A percentile compares a stretch with the other conserved stretches of the same genome.
Conservation (phyloP, 2,113 vertebrate genomes). For the Spilogale gracilis region DNA sequence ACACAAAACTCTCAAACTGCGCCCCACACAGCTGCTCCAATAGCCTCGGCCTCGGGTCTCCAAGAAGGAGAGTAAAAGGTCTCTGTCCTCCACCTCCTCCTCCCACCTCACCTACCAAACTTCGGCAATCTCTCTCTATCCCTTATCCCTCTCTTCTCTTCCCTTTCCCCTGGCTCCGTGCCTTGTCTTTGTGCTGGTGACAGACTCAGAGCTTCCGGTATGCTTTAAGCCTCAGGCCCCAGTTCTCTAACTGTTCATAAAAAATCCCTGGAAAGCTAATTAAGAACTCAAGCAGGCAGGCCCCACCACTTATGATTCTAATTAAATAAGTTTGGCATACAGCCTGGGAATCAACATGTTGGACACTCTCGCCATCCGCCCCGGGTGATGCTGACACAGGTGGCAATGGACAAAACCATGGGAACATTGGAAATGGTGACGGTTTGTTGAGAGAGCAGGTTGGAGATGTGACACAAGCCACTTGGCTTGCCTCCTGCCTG, state of each 20-base stretch:
- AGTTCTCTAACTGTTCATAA: neutral
- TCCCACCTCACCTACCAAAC: neutral
- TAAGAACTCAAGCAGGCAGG: neutral
- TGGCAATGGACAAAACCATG: neutral
- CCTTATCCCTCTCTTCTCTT: neutral
- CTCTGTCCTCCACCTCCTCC: too few species aligned
- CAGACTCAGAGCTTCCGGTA: neutral
- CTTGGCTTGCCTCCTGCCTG: neutral
- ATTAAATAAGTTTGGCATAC: neutral
- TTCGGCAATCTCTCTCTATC: neutral
- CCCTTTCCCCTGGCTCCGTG: neutral
- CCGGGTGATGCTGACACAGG: neutral
- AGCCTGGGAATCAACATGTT: neutral
- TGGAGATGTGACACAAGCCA: neutral
- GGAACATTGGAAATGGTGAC: fast-evolving
- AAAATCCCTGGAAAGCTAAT: conserved; percentile 33
- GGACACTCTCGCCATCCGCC: neutral
- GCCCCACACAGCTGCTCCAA: neutral
- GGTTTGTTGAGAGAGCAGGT: neutral
- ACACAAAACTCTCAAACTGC: neutral
- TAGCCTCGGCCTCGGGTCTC: neutral
- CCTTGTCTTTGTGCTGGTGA: neutral
- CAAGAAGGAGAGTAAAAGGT: neutral
- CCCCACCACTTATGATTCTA: neutral
- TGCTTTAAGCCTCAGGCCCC: neutral